Evolutionary conservation across 2,113 vertebrate genomes (phyloP), one percentile per base, ranked within the genome.

Genomic region (Nerophis lumbriciformis): DNA sequence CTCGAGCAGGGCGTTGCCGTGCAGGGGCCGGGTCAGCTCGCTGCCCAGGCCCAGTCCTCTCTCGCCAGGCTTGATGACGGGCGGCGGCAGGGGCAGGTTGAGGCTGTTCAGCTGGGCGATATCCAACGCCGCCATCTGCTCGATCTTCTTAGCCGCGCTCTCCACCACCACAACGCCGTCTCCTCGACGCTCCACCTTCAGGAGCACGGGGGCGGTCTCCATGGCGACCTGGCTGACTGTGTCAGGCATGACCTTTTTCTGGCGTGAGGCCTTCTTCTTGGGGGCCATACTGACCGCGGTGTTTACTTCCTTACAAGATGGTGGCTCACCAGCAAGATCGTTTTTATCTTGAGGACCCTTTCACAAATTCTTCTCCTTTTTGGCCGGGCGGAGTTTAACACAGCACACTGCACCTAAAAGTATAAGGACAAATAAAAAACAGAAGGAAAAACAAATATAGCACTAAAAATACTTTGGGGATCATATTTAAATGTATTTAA

Each of bases 211-310:
- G 15, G 47, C 50, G 38, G 56, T 68, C 58, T 83, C 82, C 62
- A 67, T 6, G 53, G 59, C 21, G 1, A 73, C 75, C 71, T 71
- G 71, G 19, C 75, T 6, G 61, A 80, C 71, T 68, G 68, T 61
- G n/a, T 90, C 89, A 50, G 56, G 6, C 0, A 52, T 54, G 0
- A 72, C 36, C 69, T 91, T 90, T 70, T 88, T 91, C 11, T 76
- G 83, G 0, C 88, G 91, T 9, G 84, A n/a, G n/a, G 68, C 69
- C 87, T 92, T 94, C 87, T 90, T 93, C 68, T 93, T 93, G 15
- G 93, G 92, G 21, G 92, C 88, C 92, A 94, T 93, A 6, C 58
- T 35, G 9, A 45, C 55, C 61, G 45, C 4, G 57, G 6, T 59
- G 6, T 39, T 36, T 42, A n/a, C 53, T 55, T 38, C 14, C 36